Conservation (phyloP, 2,888 invertebrate species). For the Papilio elwesi region DNA sequence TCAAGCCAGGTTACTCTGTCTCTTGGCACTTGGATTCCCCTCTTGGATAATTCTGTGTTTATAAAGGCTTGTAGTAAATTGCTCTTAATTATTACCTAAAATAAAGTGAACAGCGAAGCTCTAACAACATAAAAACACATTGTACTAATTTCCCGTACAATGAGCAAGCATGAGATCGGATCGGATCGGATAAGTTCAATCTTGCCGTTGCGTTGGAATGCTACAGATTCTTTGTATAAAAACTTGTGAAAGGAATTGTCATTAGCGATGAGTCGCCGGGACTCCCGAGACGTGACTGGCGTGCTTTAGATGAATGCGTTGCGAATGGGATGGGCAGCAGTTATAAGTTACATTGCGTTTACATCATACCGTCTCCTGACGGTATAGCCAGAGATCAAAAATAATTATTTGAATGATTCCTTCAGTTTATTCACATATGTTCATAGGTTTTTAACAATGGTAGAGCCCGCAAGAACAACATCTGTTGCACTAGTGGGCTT, state of each 20-base stretch:
- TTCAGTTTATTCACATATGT: too few species aligned
- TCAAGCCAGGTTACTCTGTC: too few species aligned
- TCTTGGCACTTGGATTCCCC: too few species aligned
- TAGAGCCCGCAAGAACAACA: too few species aligned
- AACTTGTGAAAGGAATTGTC: slow-evolving; percentile 28
- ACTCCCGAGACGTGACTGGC: slow-evolving; percentile 24
- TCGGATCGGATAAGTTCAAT: background rate
- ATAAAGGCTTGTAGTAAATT: too few species aligned
- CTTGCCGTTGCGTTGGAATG: slow-evolving; percentile 27
- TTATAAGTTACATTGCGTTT: slow-evolving; percentile 3
- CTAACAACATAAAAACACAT: background rate
- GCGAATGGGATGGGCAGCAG: slow-evolving; percentile 23
- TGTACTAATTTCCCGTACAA: background rate
- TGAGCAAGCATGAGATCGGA: background rate
- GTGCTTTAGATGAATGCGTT: slow-evolving; percentile 18
- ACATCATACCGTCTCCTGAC: background rate
- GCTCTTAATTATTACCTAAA: background rate
- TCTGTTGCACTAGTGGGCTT: too few species aligned
- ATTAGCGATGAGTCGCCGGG: slow-evolving; percentile 24
- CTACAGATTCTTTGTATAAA: slow-evolving; percentile 29
- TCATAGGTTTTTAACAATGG: too few species aligned
- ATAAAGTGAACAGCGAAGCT: too few species aligned
- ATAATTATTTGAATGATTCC: too few species aligned
- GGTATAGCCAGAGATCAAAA: background rate
- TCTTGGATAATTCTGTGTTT: too few species aligned